Conservation (phyloP, 2,888 invertebrate species). For the Apamea epomidion region DNA sequence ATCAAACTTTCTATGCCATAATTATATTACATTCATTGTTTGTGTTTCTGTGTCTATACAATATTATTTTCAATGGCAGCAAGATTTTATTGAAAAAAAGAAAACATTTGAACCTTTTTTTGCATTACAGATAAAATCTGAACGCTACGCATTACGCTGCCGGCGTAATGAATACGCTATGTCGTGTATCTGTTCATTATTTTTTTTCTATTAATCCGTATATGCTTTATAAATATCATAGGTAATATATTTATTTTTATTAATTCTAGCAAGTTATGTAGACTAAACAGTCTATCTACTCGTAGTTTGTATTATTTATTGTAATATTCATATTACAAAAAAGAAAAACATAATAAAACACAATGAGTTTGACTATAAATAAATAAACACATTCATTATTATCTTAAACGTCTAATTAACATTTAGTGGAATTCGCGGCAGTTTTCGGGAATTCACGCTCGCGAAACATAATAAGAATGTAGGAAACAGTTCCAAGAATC, state of each 20-base stretch:
- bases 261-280: neutral
- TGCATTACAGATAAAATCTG: neutral
- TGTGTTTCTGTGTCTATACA: neutral
- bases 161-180: conserved; percentile 8
- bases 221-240: neutral
- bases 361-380: neutral
- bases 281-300: neutral
- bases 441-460: conserved; percentile 2
- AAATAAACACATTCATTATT: neutral
- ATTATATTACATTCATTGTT: neutral
- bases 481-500: conserved; percentile 28
- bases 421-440: neutral
- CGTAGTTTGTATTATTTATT: neutral
- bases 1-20: neutral
- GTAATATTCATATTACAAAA: neutral
- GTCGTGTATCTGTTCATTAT: neutral
- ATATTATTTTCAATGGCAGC: neutral
- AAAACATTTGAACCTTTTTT: neutral
- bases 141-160: neutral
- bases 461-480: conserved; percentile 20
- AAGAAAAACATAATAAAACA: neutral
- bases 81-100: neutral
- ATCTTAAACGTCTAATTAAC: conserved; percentile 6
- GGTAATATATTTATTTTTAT: neutral
- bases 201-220: neutral